phyloP scores from a whole-genome alignment of 2,888 invertebrate genomes.

The Macrosoma leucophasiata region DNA sequence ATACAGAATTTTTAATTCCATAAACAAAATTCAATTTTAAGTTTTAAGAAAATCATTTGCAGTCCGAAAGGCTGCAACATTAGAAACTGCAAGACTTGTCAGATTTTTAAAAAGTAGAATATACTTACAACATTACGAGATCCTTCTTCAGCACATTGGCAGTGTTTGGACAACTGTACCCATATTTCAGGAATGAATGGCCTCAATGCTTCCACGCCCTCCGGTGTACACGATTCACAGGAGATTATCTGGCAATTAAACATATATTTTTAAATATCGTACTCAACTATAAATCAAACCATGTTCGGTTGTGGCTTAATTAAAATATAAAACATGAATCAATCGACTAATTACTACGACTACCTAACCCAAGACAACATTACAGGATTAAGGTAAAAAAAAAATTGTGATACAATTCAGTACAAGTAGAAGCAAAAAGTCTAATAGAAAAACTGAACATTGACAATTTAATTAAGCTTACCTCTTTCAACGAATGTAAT shows the following conservation, averaged over 20 bases:
- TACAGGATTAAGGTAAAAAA: no score
- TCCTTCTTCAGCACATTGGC: conserved; percentile 98
- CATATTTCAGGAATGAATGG: conserved; percentile 93
- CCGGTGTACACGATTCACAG: conserved; percentile 84
- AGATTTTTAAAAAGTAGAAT: no score
- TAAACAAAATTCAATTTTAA: neutral
- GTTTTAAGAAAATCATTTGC: no score
- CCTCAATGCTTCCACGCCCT: conserved; percentile 84
- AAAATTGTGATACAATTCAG: no score
- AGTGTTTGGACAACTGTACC: conserved; percentile 94
- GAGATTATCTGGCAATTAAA: conserved; percentile 81
- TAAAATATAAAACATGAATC: no score
- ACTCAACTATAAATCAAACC: no score
- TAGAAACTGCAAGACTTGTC: neutral
- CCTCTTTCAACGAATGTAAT: conserved; percentile 98
- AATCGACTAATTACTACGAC: no score
- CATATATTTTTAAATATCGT: conserved; percentile 1
- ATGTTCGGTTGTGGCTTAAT: no score
- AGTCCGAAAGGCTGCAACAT: no score
- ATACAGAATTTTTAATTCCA: conserved; percentile 7
- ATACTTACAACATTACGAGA: conserved; percentile 92
- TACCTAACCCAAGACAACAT: no score
- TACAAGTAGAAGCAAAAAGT: no score
- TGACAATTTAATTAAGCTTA: conserved; percentile 37
- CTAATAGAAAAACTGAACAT: no score